Evolutionary conservation across 1,140 invertebrate species (phyloP), one percentile per base, ranked within the genome.

Genomic region (Hetaerina americana): DNA sequence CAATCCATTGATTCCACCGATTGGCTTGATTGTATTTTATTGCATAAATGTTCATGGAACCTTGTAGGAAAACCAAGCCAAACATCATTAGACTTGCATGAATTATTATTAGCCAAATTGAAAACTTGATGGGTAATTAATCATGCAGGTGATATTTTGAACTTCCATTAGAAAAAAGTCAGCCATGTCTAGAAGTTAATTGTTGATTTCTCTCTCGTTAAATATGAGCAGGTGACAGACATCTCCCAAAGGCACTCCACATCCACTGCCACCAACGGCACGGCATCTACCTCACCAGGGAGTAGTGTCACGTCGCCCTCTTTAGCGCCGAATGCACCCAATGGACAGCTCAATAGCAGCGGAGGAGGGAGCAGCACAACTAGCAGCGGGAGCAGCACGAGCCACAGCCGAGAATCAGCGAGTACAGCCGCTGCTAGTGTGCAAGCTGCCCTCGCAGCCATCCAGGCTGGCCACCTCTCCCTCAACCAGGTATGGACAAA

Each of bases 381-480:
- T n/a, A 57, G 40, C 10, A 57, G 40, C 10, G 22, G 40, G 3
- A 57, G 40, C 40, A 57, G 40, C 22, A n/a, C 40, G 15, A 57
- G 40, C 22, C 15, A n/a, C 3, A 57, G 22, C 3, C 15, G 22
- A 18, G 10, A 12, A 18, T 12, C 40, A 5, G 40, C 40, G 22
- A 57, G 40, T 57, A n/a, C 15, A n/a, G 40, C 22, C 2, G 15
- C 22, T 18, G 40, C 40, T 18, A n/a, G 15, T 57, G 22, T 85
- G 26, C 84, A 86, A 72, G 87, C 88, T 1, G 85, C 87, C 1
- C 76, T 90, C 57, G 88, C 87, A 10, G 80, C 80, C 29, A 83
- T 90, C 40, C 82, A 88, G 73, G 85, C 88, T n/a, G 83, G 87
- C 26, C 87, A 88, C 71, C 76, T 84, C n/a, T 83, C 82, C n/a